These are phyloP conservation scores for Agriopis leucophaearia DNA, from an alignment of 2,888 invertebrate genomes.

Conservation along the genomic window DNA sequence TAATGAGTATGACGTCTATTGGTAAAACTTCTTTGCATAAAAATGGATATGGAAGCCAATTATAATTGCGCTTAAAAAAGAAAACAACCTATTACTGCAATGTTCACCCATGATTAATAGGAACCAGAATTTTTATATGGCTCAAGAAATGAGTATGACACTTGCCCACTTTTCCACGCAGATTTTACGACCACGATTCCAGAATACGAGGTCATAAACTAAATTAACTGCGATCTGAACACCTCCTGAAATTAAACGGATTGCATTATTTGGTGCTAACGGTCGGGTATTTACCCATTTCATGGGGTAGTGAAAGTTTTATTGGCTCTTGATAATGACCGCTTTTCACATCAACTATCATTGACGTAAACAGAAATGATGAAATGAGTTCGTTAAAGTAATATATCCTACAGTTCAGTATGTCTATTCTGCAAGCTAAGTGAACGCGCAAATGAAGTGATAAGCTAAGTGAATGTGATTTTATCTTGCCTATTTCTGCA, in stretches of 20 bases:
- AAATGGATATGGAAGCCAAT: no score
- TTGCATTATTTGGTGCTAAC: conserved; percentile 43
- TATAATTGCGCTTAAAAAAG: no score
- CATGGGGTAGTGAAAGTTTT: conserved; percentile 31
- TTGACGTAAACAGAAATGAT: background rate
- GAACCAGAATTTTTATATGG: conserved; percentile 13
- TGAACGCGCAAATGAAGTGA: no score
- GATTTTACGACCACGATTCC: conserved; percentile 39
- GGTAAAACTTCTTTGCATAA: no score
- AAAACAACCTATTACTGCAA: no score
- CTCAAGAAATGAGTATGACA: conserved; percentile 24
- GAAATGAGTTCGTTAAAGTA: background rate
- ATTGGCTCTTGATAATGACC: conserved; percentile 25
- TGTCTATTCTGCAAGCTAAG: no score
- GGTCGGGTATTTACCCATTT: conserved; percentile 28
- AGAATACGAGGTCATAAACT: conserved; percentile 53
- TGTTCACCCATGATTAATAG: background rate
- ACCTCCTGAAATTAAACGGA: conserved; percentile 53
- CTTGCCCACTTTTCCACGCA: conserved; percentile 22
- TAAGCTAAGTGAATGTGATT: no score
- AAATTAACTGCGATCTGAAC: conserved; percentile 56
- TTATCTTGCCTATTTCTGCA: no score
- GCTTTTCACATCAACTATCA: conserved; percentile 1
- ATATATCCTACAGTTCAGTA: background rate
- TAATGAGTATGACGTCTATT: no score